A percentile compares a stretch with the other conserved stretches of the same genome.
These are phyloP conservation scores for Drosophila miranda DNA, from an alignment of 1,140 invertebrate species.

Conservation along the genomic window DNA sequence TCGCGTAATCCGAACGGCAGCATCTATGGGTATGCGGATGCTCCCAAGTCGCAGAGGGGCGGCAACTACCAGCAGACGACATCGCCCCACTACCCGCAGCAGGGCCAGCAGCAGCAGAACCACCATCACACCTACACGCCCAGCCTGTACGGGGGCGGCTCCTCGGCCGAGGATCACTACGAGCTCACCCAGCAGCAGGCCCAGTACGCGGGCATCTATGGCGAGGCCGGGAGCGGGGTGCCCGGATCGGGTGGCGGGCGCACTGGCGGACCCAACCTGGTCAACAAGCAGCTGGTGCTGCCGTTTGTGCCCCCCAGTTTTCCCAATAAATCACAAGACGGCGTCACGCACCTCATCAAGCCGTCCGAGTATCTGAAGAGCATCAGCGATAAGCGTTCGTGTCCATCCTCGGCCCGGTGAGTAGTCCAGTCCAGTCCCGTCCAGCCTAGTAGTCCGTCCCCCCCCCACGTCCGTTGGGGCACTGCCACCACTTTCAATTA, in stretches of 20 bases:
- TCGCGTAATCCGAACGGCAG: slow-evolving; percentile 9
- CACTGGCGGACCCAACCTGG: slow-evolving; percentile 85
- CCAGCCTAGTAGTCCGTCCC: background rate
- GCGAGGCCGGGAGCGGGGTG: slow-evolving; percentile 20
- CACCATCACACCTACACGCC: slow-evolving; percentile 36
- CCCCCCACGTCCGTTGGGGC: background rate
- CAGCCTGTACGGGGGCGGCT: slow-evolving; percentile 60
- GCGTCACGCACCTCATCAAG: slow-evolving; percentile 91
- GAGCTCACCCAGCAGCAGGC: slow-evolving; percentile 64
- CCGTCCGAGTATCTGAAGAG: slow-evolving; percentile 95
- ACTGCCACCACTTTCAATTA: slow-evolving; percentile 27
- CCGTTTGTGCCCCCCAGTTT: slow-evolving; percentile 95
- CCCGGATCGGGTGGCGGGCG: slow-evolving; percentile 34
- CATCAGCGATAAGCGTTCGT: slow-evolving; percentile 87
- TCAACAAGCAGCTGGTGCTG: slow-evolving; percentile 91
- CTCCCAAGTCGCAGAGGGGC: slow-evolving; percentile 36
- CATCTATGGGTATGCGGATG: slow-evolving; percentile 60
- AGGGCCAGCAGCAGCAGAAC: slow-evolving; percentile 39
- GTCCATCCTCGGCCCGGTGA: slow-evolving; percentile 83
- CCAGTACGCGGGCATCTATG: slow-evolving; percentile 61
- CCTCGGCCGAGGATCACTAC: slow-evolving; percentile 73
- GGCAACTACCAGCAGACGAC: slow-evolving; percentile 30
- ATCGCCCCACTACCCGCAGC: slow-evolving; percentile 11
- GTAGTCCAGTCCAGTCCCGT: slow-evolving; percentile 21
- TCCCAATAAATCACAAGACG: slow-evolving; percentile 85